Evolutionary conservation across 2,113 vertebrate genomes (phyloP).

Genomic region (Sebastes fasciatus): DNA sequence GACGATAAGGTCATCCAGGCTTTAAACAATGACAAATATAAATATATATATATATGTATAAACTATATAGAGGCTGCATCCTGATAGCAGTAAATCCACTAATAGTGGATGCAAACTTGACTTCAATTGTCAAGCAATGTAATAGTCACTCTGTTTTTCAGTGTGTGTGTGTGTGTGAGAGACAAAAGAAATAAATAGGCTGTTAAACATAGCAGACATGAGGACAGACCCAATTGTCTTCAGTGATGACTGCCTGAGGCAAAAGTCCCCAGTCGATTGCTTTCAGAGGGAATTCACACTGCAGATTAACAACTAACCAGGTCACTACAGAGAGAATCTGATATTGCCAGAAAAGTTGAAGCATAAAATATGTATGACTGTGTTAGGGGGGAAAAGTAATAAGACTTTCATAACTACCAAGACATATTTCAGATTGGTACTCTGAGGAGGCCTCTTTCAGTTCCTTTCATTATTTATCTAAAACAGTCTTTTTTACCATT

Average conservation of each 20-base stretch:
- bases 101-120: conserved; percentile 26
- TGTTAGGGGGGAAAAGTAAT: not conserved
- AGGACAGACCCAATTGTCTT: conserved; percentile 86
- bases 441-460: conserved; percentile 41
- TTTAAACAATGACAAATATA: conserved; percentile 35
- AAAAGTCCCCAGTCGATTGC: conserved; percentile 85
- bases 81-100: conserved; percentile 20
- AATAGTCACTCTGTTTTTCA: conserved; percentile 39
- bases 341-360: conserved; percentile 22
- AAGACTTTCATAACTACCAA: conserved; percentile 21
- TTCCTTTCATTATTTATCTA: conserved; percentile 47
- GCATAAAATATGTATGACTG: conserved; percentile 46
- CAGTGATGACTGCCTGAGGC: conserved; percentile 84
- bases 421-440: conserved; percentile 25
- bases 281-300: conserved; percentile 83
- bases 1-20: conserved; percentile 58
- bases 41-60: not conserved
- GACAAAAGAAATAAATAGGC: conserved; percentile 56
- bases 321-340: conserved; percentile 68
- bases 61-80: not conserved
- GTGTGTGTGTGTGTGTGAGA: not conserved
- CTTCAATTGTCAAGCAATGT: conserved; percentile 31
- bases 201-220: conserved; percentile 67
- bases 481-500: conserved; percentile 31
- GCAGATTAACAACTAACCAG: conserved; percentile 86